A percentile compares a stretch with the other conserved stretches of the same genome.
phyloP scores from a whole-genome alignment of 1,140 invertebrate genomes.

The Drosophila biarmipes region DNA sequence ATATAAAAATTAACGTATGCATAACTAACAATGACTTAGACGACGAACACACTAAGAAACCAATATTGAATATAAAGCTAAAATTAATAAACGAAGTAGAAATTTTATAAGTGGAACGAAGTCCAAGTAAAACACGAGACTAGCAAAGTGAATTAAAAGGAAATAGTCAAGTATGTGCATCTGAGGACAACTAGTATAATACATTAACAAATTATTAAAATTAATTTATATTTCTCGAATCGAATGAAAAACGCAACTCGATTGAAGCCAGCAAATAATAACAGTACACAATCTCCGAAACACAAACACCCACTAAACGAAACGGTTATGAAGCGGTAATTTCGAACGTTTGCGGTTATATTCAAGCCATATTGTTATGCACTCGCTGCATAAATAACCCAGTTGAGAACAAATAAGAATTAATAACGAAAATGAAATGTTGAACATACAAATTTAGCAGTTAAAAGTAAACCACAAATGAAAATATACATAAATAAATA shows the following conservation, averaged over 20 bases:
- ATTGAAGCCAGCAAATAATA: slow-evolving; percentile 34
- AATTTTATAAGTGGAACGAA: slow-evolving; percentile 68
- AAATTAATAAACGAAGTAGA: slow-evolving; percentile 35
- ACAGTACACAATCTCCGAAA: slow-evolving; percentile 47
- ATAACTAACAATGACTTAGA: slow-evolving; percentile 77
- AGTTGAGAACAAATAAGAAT: slow-evolving; percentile 68
- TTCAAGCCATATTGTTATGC: slow-evolving; percentile 82
- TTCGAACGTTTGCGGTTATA: slow-evolving; percentile 66
- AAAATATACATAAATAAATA: slow-evolving; percentile 59
- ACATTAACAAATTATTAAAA: slow-evolving; percentile 65
- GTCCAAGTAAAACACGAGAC: slow-evolving; percentile 53
- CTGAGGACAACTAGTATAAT: slow-evolving; percentile 72
- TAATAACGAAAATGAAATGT: slow-evolving; percentile 74
- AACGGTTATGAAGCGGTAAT: slow-evolving; percentile 50
- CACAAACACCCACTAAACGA: slow-evolving; percentile 43
- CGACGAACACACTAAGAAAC: slow-evolving; percentile 70
- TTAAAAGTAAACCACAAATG: slow-evolving; percentile 59
- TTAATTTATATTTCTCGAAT: slow-evolving; percentile 52
- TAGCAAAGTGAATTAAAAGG: slow-evolving; percentile 74
- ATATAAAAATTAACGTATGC: slow-evolving; percentile 46
- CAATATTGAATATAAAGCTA: slow-evolving; percentile 50
- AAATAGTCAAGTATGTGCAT: slow-evolving; percentile 75
- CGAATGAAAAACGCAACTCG: slow-evolving; percentile 53
- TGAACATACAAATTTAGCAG: slow-evolving; percentile 81
- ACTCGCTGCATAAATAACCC: slow-evolving; percentile 71